These are phyloP conservation scores for Ovis aries DNA, from an alignment of 2,113 vertebrate genomes.

Conservation along the genomic window ARS-UI_Ramb_v3.0 NC_056066.1:80483001-80483500, in stretches of 20 bases:
- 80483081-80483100: background rate
- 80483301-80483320: background rate
- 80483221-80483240: background rate
- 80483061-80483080: background rate
- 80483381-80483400: background rate
- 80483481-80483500: background rate
- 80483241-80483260: background rate
- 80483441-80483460: too few species aligned
- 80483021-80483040: background rate
- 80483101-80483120: background rate
- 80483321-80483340: background rate
- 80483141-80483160: background rate
- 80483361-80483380: background rate
- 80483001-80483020: background rate
- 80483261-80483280: background rate
- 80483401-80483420: background rate
- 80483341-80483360: accelerated
- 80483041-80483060: background rate
- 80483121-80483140: background rate
- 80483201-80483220: background rate
- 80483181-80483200: background rate
- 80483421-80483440: background rate
- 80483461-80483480: background rate
- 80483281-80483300: background rate
- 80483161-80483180: background rate